Conservation (phyloP, 64 coral and sea anemone genomes). For the Catalaphyllia jardinei region DNA sequence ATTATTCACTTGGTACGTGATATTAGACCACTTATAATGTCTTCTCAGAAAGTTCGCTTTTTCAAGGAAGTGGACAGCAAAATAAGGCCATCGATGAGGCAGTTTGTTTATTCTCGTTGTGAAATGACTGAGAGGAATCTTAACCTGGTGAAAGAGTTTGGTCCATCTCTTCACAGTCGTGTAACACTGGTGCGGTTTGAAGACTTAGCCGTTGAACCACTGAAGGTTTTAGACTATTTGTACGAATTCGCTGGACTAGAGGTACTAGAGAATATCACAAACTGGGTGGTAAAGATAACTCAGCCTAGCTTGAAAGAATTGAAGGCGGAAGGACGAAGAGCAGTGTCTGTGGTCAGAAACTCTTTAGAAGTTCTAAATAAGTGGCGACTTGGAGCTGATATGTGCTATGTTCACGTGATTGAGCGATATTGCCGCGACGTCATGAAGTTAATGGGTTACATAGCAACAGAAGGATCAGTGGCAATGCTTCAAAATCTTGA, state of each 20-base stretch:
- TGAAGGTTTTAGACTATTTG: background rate
- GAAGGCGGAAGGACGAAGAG: background rate
- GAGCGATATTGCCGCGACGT: conserved; percentile 35
- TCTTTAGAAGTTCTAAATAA: conserved; percentile 4
- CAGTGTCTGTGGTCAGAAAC: conserved; percentile 13
- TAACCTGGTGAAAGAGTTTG: background rate
- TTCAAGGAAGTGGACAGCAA: conserved; percentile 8
- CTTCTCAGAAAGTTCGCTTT: conserved; percentile 1
- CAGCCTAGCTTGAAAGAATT: background rate
- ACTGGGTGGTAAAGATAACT: conserved; percentile 16
- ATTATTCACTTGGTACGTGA: conserved; percentile 17
- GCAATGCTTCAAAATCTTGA: conserved; percentile 24
- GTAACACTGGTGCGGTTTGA: conserved; percentile 19
- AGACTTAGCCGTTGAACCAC: conserved; percentile 3
- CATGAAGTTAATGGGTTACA: conserved; percentile 30
- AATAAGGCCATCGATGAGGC: conserved; percentile 6
- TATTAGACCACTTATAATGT: conserved; percentile 30
- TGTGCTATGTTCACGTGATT: background rate
- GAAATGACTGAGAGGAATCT: conserved; percentile 35
- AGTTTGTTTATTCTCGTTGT: conserved; percentile 14
- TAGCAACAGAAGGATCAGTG: conserved; percentile 13
- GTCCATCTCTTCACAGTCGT: background rate
- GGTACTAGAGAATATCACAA: background rate
- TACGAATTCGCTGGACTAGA: conserved; percentile 24
- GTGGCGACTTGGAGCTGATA: conserved; percentile 1